Percentiles rank a stretch among this genome's conserved stretches.
Evolutionary conservation across 2,888 invertebrate species (phyloP).

Genomic region (Hirtodrosophila alboralis): DNA sequence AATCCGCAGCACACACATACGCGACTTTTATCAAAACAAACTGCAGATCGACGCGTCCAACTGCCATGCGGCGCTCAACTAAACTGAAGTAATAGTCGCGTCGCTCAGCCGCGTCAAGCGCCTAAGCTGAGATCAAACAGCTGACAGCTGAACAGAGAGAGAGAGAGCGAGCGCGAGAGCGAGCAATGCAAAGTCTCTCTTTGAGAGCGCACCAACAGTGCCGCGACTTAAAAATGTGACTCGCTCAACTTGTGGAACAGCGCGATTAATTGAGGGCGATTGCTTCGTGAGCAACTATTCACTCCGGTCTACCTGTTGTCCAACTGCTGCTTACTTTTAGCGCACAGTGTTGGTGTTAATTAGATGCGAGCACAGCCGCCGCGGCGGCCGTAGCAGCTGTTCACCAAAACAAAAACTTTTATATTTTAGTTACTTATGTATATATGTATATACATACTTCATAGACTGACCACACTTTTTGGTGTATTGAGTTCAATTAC

Average conservation of each 20-base stretch:
- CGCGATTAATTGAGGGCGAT: too few relatives aligned
- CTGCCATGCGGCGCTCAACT: conserved; percentile 49
- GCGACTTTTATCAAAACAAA: conserved; percentile 4
- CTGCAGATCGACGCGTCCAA: conserved; percentile 47
- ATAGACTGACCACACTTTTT: conserved; percentile 11
- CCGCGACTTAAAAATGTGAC: too few relatives aligned
- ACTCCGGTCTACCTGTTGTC: conserved; percentile 19
- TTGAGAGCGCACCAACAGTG: too few relatives aligned
- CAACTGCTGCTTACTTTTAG: conserved; percentile 37
- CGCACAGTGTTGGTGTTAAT: conserved; percentile 43
- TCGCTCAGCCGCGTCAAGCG: background rate
- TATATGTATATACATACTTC: conserved; percentile 1
- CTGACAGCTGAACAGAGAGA: conserved; percentile 22
- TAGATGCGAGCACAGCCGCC: conserved; percentile 26
- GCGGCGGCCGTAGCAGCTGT: conserved; percentile 19
- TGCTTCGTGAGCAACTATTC: too few relatives aligned
- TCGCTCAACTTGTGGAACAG: too few relatives aligned
- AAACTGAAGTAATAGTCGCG: conserved; percentile 21
- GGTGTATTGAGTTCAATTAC: conserved; percentile 46
- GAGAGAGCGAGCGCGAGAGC: conserved; percentile 4
- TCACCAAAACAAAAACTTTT: conserved; percentile 18
- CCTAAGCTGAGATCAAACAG: conserved; percentile 32
- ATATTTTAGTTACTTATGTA: background rate
- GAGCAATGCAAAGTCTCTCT: conserved; percentile 9
- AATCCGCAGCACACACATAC: conserved; percentile 37